phyloP scores from a whole-genome alignment of 1,140 invertebrate genomes.

The Sitophilus oryzae region DNA sequence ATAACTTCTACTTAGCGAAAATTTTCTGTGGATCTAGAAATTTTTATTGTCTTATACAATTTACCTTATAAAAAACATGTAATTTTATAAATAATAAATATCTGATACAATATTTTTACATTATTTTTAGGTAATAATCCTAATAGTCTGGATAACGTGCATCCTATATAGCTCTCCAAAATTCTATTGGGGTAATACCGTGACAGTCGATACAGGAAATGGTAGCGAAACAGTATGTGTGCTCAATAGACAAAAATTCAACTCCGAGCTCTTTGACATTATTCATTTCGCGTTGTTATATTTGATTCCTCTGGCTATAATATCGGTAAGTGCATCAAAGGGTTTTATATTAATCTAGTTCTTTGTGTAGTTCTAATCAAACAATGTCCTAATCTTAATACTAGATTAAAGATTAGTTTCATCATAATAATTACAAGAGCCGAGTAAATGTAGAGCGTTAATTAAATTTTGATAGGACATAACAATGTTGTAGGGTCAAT shows the following conservation, averaged over 20 bases:
- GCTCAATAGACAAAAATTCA: constrained; percentile 63
- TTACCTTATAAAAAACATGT: too few species aligned
- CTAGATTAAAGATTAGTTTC: too few species aligned
- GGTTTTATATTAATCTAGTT: not conserved
- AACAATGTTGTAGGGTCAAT: too few species aligned
- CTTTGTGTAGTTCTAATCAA: too few species aligned
- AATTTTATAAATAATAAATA: too few species aligned
- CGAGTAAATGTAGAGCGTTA: too few species aligned
- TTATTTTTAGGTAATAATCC: constrained; percentile 58
- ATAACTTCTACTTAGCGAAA: too few species aligned
- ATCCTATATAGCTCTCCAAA: constrained; percentile 69
- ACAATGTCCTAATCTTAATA: too few species aligned
- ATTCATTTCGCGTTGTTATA: constrained; percentile 71
- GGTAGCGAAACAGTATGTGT: constrained; percentile 66
- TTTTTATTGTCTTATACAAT: too few species aligned
- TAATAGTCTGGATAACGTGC: constrained; percentile 68
- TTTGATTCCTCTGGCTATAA: constrained; percentile 64
- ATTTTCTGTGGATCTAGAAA: too few species aligned
- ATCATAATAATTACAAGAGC: too few species aligned
- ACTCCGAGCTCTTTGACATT: constrained; percentile 67
- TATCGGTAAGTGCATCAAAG: constrained; percentile 53
- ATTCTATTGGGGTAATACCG: constrained; percentile 66
- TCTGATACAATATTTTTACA: constrained; percentile 3
- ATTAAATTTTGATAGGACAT: too few species aligned
- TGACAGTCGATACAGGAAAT: constrained; percentile 52